phyloP scores from a whole-genome alignment of 2,113 vertebrate species.

The Pedetes capensis region DNA sequence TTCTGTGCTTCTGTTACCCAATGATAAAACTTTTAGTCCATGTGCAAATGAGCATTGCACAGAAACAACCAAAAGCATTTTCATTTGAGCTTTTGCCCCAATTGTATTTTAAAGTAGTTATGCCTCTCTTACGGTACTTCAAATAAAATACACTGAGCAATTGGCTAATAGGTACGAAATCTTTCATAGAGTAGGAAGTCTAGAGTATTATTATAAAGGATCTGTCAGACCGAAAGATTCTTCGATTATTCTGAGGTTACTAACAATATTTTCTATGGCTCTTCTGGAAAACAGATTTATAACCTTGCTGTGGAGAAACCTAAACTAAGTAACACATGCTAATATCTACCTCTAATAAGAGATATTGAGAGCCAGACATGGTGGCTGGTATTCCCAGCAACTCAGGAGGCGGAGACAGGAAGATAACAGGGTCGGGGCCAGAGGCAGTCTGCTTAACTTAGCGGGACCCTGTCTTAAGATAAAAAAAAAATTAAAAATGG shows the following conservation, averaged over 20 bases:
- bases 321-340: neutral
- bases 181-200: neutral
- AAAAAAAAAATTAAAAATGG: too few relatives aligned
- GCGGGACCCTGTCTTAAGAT: too few relatives aligned
- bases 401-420: too few relatives aligned
- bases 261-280: neutral
- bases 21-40: neutral
- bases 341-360: neutral
- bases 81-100: neutral
- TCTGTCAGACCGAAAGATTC: neutral
- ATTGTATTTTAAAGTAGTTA: neutral
- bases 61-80: neutral
- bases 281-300: neutral
- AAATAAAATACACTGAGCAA: neutral
- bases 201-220: neutral
- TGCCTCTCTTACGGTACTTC: neutral
- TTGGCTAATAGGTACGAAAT: neutral
- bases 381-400: too few relatives aligned
- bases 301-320: neutral
- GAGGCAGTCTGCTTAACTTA: too few relatives aligned
- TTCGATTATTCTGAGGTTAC: neutral
- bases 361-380: too few relatives aligned
- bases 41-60: neutral
- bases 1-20: neutral
- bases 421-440: too few relatives aligned